phyloP scores from a whole-genome alignment of 1,140 invertebrate species.

The Monochamus saltuarius region DNA sequence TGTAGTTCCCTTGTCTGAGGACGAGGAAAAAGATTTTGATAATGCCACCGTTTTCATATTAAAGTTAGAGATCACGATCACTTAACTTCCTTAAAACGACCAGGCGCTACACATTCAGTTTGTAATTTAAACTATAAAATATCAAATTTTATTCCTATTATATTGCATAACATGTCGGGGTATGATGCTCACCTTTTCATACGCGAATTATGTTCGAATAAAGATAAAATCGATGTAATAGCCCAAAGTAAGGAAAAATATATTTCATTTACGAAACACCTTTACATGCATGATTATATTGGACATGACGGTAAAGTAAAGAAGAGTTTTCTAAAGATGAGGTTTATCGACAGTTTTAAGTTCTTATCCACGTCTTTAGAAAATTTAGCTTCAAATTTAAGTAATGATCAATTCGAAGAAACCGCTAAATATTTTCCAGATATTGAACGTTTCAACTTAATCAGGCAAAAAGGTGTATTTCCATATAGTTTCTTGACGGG shows the following conservation, averaged over 20 bases:
- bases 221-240: slow-evolving; percentile 1
- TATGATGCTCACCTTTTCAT: slow-evolving; percentile 17
- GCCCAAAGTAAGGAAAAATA: slow-evolving; percentile 13
- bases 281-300: slow-evolving; percentile 24
- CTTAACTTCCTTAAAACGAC: slow-evolving; percentile 35
- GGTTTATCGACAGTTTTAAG: slow-evolving; percentile 45
- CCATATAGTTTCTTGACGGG: slow-evolving; percentile 40
- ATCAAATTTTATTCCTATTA: slow-evolving; percentile 4
- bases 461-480: slow-evolving; percentile 43
- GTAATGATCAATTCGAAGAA: not conserved
- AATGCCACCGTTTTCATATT: not conserved
- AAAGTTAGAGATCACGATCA: slow-evolving; percentile 42
- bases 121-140: slow-evolving; percentile 7
- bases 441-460: slow-evolving; percentile 43
- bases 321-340: slow-evolving; percentile 30
- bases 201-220: not conserved
- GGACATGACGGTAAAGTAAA: slow-evolving; percentile 4
- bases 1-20: too few species aligned
- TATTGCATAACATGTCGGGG: slow-evolving; percentile 6
- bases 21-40: too few species aligned
- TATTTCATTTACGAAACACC: slow-evolving; percentile 33
- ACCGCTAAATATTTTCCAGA: slow-evolving; percentile 35
- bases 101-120: not conserved
- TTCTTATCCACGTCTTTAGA: slow-evolving; percentile 38
- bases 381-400: slow-evolving; percentile 12